These are phyloP conservation scores for Acanthornis magna DNA, from an alignment of 2,797 vertebrate genomes.

Conservation along the genomic window DNA sequence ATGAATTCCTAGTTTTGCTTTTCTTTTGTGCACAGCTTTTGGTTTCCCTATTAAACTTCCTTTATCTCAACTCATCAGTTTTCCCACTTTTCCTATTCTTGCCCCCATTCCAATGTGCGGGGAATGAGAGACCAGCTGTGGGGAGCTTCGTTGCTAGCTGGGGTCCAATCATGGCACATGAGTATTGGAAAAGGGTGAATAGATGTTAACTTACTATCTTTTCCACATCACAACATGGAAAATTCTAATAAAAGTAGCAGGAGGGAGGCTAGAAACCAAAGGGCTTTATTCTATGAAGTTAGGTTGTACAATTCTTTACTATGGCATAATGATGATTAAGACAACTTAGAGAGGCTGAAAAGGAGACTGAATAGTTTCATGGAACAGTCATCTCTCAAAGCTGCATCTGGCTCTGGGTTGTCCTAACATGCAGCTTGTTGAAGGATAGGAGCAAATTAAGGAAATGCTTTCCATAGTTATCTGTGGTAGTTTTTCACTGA, in stretches of 20 bases:
- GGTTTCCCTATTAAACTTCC: background rate
- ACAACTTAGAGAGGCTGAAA: background rate
- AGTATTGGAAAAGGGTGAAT: background rate
- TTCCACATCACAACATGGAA: background rate
- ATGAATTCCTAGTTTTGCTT: background rate
- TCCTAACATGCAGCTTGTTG: background rate
- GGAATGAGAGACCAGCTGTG: background rate
- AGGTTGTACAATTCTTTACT: background rate
- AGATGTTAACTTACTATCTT: background rate
- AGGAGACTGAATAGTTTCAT: background rate
- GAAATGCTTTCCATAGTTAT: background rate
- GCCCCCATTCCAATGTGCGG: background rate
- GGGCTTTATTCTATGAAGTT: accelerated
- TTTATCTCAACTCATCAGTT: background rate
- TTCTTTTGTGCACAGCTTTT: background rate
- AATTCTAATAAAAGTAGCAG: background rate
- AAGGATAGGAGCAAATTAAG: background rate
- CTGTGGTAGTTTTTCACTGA: background rate
- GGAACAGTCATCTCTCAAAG: background rate
- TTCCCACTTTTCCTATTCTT: background rate
- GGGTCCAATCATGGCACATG: background rate
- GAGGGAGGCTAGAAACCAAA: background rate
- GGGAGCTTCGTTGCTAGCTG: too few species aligned
- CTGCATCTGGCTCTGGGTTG: background rate
- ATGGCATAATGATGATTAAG: background rate